phyloP scores from a whole-genome alignment of 2,113 vertebrate genomes.

The Pluvianellus socialis region DNA sequence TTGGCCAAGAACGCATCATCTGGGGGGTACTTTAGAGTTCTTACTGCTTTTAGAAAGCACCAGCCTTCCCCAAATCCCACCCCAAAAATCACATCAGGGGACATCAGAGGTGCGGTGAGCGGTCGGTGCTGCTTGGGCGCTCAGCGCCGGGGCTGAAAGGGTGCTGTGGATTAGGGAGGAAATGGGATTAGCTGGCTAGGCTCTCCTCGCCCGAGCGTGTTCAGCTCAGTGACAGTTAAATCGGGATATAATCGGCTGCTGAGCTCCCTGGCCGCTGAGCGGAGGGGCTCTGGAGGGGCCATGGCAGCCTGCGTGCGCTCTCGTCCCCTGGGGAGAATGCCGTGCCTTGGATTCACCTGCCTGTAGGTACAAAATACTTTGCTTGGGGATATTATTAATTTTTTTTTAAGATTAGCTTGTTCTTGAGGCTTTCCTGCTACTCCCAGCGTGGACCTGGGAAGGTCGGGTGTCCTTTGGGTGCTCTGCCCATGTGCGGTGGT shows the following conservation, averaged over 20 bases:
- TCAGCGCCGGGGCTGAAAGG: background rate
- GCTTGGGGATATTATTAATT: background rate
- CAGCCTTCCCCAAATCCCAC: background rate
- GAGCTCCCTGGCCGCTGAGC: background rate
- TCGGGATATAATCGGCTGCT: background rate
- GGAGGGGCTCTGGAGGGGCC: background rate
- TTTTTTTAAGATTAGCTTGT: background rate
- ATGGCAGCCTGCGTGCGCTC: constrained; percentile 17
- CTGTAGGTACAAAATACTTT: constrained; percentile 42
- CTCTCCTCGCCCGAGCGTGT: background rate
- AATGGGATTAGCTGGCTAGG: constrained; percentile 31
- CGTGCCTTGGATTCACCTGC: background rate
- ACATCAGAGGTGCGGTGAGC: rapidly evolving
- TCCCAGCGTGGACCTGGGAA: background rate
- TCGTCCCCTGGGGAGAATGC: background rate
- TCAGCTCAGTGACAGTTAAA: background rate
- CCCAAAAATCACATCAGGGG: background rate
- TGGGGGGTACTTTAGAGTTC: background rate
- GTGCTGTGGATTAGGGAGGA: constrained; percentile 15
- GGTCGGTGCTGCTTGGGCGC: background rate
- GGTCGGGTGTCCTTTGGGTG: rapidly evolving
- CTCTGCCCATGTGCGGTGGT: background rate
- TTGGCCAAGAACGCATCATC: background rate
- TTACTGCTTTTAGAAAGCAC: background rate
- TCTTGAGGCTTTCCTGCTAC: background rate